Conservation (phyloP, 2,888 invertebrate species). For the Dryocosmus kuriphilus region DNA sequence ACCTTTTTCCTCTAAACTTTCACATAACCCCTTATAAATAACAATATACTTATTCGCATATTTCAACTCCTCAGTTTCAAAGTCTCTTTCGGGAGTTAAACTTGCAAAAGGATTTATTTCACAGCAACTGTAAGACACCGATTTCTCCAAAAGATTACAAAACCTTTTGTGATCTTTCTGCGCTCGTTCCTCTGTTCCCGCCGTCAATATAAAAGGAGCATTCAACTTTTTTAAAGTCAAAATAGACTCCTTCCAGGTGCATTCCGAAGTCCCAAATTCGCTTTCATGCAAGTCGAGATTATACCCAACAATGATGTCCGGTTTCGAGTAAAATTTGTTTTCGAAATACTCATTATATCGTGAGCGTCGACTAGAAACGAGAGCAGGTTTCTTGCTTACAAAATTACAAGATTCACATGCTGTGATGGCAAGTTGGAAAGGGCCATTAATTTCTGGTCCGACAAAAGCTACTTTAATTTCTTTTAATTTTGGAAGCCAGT, state of each 20-base stretch:
- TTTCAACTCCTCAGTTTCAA: constrained; percentile 66
- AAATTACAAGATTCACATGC: not conserved
- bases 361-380: constrained; percentile 53
- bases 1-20: not conserved
- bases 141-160: constrained; percentile 55
- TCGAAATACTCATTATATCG: constrained; percentile 63
- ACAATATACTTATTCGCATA: constrained; percentile 70
- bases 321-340: constrained; percentile 57
- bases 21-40: constrained; percentile 57
- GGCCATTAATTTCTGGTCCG: constrained; percentile 69
- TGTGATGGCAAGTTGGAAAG: not conserved
- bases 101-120: constrained; percentile 68
- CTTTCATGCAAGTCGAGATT: constrained; percentile 65
- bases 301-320: constrained; percentile 67
- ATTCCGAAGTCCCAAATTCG: constrained; percentile 63
- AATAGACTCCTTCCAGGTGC: constrained; percentile 65
- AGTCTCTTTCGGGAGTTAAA: constrained; percentile 68
- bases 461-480: constrained; percentile 65
- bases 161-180: constrained; percentile 64
- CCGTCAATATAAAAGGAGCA: constrained; percentile 68
- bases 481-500: constrained; percentile 67
- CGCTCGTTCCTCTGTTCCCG: constrained; percentile 64
- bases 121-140: constrained; percentile 50
- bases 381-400: constrained; percentile 27
- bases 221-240: constrained; percentile 58